A percentile compares a stretch with the other conserved stretches of the same genome.
phyloP scores from a whole-genome alignment of 2,797 vertebrate genomes.

The Sciurus vulgaris region DNA sequence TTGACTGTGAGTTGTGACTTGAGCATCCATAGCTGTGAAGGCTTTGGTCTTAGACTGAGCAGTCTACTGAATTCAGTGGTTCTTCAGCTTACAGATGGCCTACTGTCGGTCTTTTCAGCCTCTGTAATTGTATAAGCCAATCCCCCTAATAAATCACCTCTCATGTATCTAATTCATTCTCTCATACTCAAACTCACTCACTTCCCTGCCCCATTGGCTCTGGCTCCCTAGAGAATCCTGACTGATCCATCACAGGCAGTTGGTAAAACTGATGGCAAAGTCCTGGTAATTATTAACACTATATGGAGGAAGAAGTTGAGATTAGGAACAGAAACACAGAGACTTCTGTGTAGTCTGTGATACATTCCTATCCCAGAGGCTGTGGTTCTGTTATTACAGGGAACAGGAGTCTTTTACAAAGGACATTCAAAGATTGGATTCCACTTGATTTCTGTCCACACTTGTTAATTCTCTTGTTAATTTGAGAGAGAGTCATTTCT shows the following conservation, averaged over 20 bases:
- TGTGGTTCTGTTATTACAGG: too few relatives aligned
- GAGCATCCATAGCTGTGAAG: not conserved
- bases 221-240: not conserved
- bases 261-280: not conserved
- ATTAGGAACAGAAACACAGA: not conserved
- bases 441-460: too few relatives aligned
- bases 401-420: too few relatives aligned
- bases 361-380: too few relatives aligned
- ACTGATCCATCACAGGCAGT: too few relatives aligned
- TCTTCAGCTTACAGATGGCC: too few relatives aligned
- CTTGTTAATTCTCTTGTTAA: too few relatives aligned
- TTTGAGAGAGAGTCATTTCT: too few relatives aligned
- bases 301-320: not conserved
- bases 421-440: too few relatives aligned
- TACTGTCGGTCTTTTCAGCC: too few relatives aligned
- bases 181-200: not conserved
- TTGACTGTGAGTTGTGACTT: accelerated
- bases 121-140: not conserved
- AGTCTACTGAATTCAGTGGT: accelerated
- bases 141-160: not conserved
- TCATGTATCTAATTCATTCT: not conserved
- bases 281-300: not conserved
- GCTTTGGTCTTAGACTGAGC: not conserved
- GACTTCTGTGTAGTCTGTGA: not conserved
- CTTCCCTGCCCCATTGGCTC: too few relatives aligned